Evolutionary conservation across 2,113 vertebrate genomes (phyloP).

Genomic region (Sprattus sprattus): DNA sequence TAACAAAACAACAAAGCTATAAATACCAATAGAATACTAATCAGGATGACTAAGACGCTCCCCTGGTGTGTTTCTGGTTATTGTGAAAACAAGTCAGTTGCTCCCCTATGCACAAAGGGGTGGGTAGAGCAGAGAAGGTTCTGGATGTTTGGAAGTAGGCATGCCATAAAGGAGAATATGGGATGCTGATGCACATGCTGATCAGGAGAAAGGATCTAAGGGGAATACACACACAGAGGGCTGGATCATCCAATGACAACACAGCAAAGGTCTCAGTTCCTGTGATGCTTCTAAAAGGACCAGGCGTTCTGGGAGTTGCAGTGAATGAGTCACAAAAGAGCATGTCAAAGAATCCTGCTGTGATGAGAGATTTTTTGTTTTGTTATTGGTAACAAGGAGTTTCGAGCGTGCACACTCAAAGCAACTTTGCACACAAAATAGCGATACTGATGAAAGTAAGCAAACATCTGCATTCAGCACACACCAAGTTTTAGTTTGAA

Average conservation of each 20-base stretch:
- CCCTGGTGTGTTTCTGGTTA: background rate
- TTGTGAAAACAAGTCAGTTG: slow-evolving; percentile 1
- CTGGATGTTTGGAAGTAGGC: background rate
- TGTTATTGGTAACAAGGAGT: background rate
- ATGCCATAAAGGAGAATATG: background rate
- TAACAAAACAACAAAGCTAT: background rate
- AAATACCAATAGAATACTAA: background rate
- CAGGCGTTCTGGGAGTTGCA: background rate
- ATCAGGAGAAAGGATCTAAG: background rate
- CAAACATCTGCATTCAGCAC: background rate
- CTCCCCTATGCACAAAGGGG: background rate
- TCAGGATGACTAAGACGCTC: background rate
- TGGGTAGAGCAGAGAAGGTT: background rate
- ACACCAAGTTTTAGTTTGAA: background rate
- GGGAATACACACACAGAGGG: background rate
- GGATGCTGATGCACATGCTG: background rate
- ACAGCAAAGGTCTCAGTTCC: background rate
- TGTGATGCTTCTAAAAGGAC: background rate
- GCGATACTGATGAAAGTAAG: background rate
- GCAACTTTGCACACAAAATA: background rate
- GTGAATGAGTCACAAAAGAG: background rate
- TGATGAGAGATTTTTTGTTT: background rate
- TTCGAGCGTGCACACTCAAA: background rate
- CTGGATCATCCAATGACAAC: background rate
- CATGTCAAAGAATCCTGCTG: background rate